A percentile compares a stretch with the other conserved stretches of the same genome.
Evolutionary conservation across 2,113 vertebrate genomes (phyloP).

Genomic region (Etheostoma spectabile): DNA sequence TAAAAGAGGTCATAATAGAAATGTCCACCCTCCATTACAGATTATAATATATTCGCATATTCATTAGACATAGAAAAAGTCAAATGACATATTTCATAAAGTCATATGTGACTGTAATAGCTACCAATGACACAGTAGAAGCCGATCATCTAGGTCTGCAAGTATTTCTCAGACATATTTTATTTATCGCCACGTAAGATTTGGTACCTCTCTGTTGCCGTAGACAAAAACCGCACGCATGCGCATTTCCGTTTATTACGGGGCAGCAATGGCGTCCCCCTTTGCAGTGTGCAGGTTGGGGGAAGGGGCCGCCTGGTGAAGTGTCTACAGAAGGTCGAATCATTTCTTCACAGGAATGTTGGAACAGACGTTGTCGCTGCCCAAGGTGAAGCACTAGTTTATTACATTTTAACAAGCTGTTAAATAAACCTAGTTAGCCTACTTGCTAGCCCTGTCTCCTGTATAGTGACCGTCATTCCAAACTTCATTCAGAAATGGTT

Average conservation of each 20-base stretch:
- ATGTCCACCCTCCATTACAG: too few relatives aligned
- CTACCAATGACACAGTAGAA: too few relatives aligned
- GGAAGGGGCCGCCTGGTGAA: constrained; percentile 37
- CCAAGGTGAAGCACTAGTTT: constrained; percentile 57
- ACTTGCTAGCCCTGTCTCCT: not conserved
- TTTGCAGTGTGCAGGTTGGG: constrained; percentile 67
- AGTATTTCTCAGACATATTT: not conserved
- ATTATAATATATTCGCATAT: not conserved
- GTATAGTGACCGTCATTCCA: not conserved
- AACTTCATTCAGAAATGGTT: not conserved
- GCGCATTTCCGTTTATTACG: constrained; percentile 15
- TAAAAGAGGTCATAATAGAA: not conserved
- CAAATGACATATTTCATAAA: not conserved
- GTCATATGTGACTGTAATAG: not conserved
- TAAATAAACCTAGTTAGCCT: not conserved
- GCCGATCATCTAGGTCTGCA: too few relatives aligned
- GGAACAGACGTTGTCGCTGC: constrained; percentile 46
- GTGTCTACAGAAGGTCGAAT: constrained; percentile 37
- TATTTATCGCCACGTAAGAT: not conserved
- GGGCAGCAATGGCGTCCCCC: constrained; percentile 81
- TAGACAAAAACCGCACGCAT: constrained; percentile 62
- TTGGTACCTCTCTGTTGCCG: constrained; percentile 50
- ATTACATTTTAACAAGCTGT: constrained; percentile 1
- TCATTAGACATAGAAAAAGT: not conserved
- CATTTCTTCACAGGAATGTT: constrained; percentile 38